Evolutionary conservation across 2,113 vertebrate species (phyloP), one percentile per base, ranked within the genome.

Genomic region (Helogale parvula): DNA sequence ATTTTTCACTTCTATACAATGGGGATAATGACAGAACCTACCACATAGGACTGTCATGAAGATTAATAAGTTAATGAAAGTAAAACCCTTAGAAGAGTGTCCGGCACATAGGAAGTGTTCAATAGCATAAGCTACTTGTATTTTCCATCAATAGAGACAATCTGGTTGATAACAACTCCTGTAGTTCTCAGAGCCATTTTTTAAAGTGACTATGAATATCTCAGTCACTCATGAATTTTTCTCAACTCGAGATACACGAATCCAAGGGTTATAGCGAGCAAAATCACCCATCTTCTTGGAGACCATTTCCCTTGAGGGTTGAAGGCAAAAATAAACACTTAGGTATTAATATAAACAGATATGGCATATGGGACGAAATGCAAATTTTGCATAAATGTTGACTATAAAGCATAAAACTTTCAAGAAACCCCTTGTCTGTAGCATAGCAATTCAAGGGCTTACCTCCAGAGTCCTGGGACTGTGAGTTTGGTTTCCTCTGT

Each of bases 281-380:
- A 88, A 83, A 33, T 57, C 50, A 95, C 17, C 9, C 69, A 80
- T 79, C 29, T 79, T 76, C 19, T 13, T 82, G 21, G 76, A 76
- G 41, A 90, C 21, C 87, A 83, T 87, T 52, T 77, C 63, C 79
- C 52, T 77, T 88, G 35, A 90, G 71, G 81, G 83, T 79, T 79
- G 77, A 80, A 68, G 38, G 54, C 54, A 89, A 81, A 92, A 90
- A 60, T 47, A 85, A 97, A 69, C n/a, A 79, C 72, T 91, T 68
- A 76, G 54, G 66, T 92, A 80, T 54, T 86, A 45, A 65, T 54
- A 63, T 69, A 77, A 90, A 52, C 3, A 41, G 4, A 63, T 29
- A 35, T 82, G 68, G 21, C 16, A 88, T 72, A 7, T 79, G 65
- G 45, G 91, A 7, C 31, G 17, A 87, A 95, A 95, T 66, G 35